Evolutionary conservation across 2,113 vertebrate genomes (phyloP).

Genomic region (Cinclus mexicanus): DNA sequence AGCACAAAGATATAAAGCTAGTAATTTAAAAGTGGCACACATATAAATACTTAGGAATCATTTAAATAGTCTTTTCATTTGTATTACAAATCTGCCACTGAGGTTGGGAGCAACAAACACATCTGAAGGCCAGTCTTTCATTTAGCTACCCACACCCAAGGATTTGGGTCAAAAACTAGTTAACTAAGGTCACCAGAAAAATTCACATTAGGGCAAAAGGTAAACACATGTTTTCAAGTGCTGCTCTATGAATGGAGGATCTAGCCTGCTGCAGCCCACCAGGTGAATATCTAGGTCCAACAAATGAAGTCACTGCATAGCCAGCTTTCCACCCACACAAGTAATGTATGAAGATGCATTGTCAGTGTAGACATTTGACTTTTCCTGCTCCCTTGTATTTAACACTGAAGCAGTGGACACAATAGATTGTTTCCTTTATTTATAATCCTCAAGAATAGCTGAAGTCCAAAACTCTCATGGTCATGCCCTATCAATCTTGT

Average conservation of each 20-base stretch:
- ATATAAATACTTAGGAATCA: background rate
- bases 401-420: background rate
- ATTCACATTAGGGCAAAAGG: background rate
- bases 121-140: background rate
- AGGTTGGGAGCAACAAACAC: background rate
- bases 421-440: constrained; percentile 2
- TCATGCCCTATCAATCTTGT: constrained; percentile 11
- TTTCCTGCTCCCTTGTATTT: background rate
- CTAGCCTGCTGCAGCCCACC: background rate
- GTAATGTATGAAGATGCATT: background rate
- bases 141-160: background rate
- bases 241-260: background rate
- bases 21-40: background rate
- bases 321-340: background rate
- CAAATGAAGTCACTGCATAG: background rate
- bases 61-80: background rate
- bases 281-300: background rate
- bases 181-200: background rate
- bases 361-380: background rate
- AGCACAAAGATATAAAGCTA: background rate
- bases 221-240: background rate
- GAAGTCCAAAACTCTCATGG: background rate
- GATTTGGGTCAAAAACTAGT: background rate
- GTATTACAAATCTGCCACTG: background rate
- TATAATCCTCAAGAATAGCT: background rate